A percentile compares a stretch with the other conserved stretches of the same genome.
Evolutionary conservation across 2,797 vertebrate species (phyloP).

Genomic region (Strix occidentalis): DNA sequence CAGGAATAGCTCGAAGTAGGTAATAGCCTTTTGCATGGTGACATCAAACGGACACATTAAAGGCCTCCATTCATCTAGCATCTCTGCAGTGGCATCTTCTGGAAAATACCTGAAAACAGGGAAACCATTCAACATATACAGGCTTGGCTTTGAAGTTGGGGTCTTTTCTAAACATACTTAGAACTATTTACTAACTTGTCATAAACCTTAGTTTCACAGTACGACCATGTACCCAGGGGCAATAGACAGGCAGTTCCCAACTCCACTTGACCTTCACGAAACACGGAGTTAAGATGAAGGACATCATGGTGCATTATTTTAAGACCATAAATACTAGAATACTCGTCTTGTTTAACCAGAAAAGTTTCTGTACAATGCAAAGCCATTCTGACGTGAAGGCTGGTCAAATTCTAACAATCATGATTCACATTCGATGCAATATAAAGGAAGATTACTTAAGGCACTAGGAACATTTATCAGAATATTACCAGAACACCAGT

Average conservation of each 20-base stretch:
- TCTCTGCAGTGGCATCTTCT: constrained; percentile 89
- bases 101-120: constrained; percentile 87
- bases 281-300: neutral
- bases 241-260: neutral
- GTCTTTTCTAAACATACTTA: neutral
- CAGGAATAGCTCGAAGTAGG: constrained; percentile 95
- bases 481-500: neutral
- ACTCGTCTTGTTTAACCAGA: neutral
- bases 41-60: constrained; percentile 97
- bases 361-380: neutral
- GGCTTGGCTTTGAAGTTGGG: neutral
- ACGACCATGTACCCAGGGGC: neutral
- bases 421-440: neutral
- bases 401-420: neutral
- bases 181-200: neutral
- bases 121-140: neutral
- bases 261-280: neutral
- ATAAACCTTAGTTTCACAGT: neutral
- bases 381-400: neutral
- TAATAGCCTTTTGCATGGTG: constrained; percentile 97
- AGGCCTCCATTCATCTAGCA: constrained; percentile 96
- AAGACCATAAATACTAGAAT: neutral
- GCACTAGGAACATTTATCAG: neutral
- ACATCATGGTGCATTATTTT: neutral
- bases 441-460: neutral